Evolutionary conservation across 2,888 invertebrate species (phyloP).

Genomic region (Lasiommata megera): DNA sequence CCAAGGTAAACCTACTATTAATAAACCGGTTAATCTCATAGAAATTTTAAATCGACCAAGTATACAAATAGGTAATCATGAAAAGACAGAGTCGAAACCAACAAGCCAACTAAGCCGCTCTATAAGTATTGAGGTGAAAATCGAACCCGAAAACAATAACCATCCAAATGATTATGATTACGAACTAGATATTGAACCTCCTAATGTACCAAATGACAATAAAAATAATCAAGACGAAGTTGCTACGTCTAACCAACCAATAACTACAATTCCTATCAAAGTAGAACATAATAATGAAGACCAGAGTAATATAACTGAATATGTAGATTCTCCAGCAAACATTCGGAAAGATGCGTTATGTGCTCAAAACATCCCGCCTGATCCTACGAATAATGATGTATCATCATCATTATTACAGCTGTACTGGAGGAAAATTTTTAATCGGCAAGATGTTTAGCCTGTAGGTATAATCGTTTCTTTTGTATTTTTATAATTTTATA

Average conservation of each 20-base stretch:
- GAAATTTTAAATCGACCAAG: conserved; percentile 5
- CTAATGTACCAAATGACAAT: not conserved
- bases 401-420: conserved; percentile 3
- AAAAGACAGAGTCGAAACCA: not conserved
- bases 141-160: not conserved
- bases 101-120: not conserved
- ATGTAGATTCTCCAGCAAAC: not conserved
- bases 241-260: not conserved
- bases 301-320: not conserved
- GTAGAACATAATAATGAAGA: not conserved
- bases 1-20: not conserved
- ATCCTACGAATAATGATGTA: not conserved
- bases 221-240: not conserved
- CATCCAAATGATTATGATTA: not conserved
- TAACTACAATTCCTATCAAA: not conserved
- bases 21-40: conserved; percentile 4
- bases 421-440: conserved; percentile 9
- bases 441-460: not conserved
- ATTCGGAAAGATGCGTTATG: not conserved
- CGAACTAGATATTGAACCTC: not conserved
- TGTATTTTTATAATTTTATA: no score
- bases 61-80: not conserved
- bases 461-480: not conserved
- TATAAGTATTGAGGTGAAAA: not conserved
- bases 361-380: not conserved